Conservation (phyloP, 2,888 invertebrate species). For the Archips crataeganus region DNA sequence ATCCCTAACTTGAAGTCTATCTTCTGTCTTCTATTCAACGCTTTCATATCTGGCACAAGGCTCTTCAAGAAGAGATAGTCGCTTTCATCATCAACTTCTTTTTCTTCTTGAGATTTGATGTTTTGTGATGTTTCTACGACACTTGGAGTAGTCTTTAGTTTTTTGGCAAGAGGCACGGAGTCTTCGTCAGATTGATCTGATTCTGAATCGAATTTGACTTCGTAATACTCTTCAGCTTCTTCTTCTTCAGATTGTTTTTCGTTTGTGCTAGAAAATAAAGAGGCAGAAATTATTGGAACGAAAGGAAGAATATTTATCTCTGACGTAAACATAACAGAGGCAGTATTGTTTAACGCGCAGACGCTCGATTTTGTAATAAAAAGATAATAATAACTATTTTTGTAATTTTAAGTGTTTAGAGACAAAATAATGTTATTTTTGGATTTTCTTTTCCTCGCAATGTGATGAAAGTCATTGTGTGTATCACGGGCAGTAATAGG, state of each 20-base stretch:
- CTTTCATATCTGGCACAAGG: conserved; percentile 20
- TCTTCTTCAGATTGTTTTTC: conserved; percentile 9
- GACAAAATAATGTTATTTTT: too few species aligned
- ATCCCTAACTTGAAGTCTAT: conserved; percentile 32
- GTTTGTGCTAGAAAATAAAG: neutral
- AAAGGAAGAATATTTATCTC: too few species aligned
- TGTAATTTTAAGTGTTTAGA: too few species aligned
- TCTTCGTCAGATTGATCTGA: conserved; percentile 8
- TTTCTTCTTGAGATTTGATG: neutral
- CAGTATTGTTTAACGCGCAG: too few species aligned
- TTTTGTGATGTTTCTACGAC: neutral
- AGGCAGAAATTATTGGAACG: too few species aligned
- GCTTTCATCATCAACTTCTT: conserved; percentile 11
- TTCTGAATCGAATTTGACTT: conserved; percentile 4
- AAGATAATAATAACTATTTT: too few species aligned
- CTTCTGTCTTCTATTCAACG: conserved; percentile 21
- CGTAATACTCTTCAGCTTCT: conserved; percentile 21
- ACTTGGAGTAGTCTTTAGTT: neutral
- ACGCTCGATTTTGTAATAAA: too few species aligned
- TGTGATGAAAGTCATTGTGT: too few species aligned
- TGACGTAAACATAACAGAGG: too few species aligned
- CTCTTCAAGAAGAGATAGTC: conserved; percentile 33
- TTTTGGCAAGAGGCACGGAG: neutral
- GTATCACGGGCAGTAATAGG: too few species aligned
- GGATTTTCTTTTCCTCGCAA: too few species aligned